Base-by-base conservation (phyloP, 2,888 invertebrate species). In the Papilio demoleus region DNA sequence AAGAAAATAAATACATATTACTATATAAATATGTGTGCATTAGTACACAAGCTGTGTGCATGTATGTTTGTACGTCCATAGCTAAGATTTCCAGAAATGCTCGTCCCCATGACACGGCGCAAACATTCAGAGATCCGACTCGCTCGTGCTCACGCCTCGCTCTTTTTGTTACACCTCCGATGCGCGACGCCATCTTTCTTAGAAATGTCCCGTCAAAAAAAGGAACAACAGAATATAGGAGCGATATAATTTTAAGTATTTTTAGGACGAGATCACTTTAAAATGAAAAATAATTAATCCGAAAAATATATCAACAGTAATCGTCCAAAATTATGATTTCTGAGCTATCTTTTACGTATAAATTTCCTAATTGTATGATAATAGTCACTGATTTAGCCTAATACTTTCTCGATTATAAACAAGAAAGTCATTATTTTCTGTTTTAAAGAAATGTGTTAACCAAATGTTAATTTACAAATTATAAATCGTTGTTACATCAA, bases 161-260 rank as follows among this genome's bases (percentile, higher is more conserved):
- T 81, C 82, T 88, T 88, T 87, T 88, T 87, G 84, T 79, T 73
- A 66, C 73, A 72, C 72, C 73, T 77, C 77, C 75, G 77, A 74
- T 9, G 47, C 47, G 19, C 68, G 78, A 82, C 84, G 83, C 82
- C 83, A 78, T 81, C 77, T 80, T 91, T 90, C 90, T 77, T 73
- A 85, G 90, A 91, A 91, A 77, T 84, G 87, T 85, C 86, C 80
- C 81, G 76, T 77, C 76, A 83, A 38, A 40, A 84, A 86, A 79
- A 75, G n/a, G 75, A 75, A 72, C 67, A 72, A 72, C 78, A 12
- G 6, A 8, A 34, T 17, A 9, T 67, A 62, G 45, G 42, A 12
- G n/a, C 22, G 4, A 56, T 31, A 45, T 42, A 19, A 17, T 42
- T 58, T 40, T 4, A 14, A 8, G 6, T 1, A 27, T 65, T 27